phyloP scores from a whole-genome alignment of 2,888 invertebrate species.

The Galerucella pusilla region DNA sequence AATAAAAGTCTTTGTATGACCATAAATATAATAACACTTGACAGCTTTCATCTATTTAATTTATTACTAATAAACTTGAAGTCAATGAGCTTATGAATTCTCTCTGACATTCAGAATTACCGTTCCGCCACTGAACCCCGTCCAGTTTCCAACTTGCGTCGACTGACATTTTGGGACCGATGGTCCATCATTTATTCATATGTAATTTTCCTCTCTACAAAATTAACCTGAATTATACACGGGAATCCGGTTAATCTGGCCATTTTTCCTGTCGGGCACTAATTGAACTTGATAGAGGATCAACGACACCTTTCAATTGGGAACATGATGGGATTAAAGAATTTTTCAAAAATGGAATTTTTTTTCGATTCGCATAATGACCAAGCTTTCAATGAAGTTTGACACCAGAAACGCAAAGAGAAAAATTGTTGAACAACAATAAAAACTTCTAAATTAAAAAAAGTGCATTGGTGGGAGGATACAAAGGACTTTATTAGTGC shows the following conservation, averaged over 20 bases:
- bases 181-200: slow-evolving; percentile 60
- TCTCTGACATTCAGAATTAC: neutral
- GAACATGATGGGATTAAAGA: slow-evolving; percentile 22
- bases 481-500: too few relatives aligned
- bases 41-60: neutral
- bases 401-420: neutral
- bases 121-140: neutral
- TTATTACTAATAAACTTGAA: neutral
- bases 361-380: neutral
- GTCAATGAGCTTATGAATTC: neutral
- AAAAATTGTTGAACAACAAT: too few relatives aligned
- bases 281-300: slow-evolving; percentile 39
- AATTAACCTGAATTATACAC: slow-evolving; percentile 61
- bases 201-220: slow-evolving; percentile 61
- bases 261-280: slow-evolving; percentile 39
- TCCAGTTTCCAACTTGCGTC: slow-evolving; percentile 17
- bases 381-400: neutral
- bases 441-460: too few relatives aligned
- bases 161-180: slow-evolving; percentile 55
- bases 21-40: neutral
- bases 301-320: slow-evolving; percentile 11
- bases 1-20: too few relatives aligned
- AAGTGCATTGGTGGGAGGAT: too few relatives aligned
- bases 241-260: slow-evolving; percentile 56
- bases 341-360: neutral